Percentiles rank a stretch among this genome's conserved stretches.
These are phyloP conservation scores for Denticeps clupeoides DNA, from an alignment of 2,797 vertebrate genomes.

Conservation along the genomic window DNA sequence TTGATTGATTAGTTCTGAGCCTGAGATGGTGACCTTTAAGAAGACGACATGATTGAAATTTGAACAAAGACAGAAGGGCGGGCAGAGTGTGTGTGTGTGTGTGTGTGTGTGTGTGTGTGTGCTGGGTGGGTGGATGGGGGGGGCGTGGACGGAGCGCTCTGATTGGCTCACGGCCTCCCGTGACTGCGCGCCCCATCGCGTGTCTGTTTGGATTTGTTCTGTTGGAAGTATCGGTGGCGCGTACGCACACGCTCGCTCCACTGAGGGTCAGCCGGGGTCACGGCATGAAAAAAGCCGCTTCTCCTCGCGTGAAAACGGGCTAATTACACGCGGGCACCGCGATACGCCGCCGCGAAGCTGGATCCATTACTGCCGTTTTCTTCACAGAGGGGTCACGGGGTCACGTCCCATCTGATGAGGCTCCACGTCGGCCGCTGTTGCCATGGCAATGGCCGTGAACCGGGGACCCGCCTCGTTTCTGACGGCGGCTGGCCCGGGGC, in stretches of 20 bases:
- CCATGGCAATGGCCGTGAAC: slow-evolving; percentile 42
- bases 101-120: background rate
- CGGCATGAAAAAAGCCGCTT: too few relatives aligned
- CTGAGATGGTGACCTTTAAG: too few relatives aligned
- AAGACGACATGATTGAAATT: background rate
- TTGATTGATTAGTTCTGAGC: background rate
- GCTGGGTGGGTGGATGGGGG: too few relatives aligned
- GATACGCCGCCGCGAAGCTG: background rate
- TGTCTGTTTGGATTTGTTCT: slow-evolving; percentile 21
- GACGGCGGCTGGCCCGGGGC: slow-evolving; percentile 17
- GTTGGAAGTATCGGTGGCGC: slow-evolving; percentile 23
- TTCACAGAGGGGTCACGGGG: slow-evolving; percentile 44
- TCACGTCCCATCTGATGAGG: slow-evolving; percentile 41
- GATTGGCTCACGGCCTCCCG: slow-evolving; percentile 13
- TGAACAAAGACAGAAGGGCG: too few relatives aligned
- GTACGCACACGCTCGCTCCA: background rate
- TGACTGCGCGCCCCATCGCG: background rate
- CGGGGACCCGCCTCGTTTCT: slow-evolving; percentile 13
- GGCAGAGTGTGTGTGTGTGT: too few relatives aligned
- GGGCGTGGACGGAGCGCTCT: background rate
- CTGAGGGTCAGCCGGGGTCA: background rate
- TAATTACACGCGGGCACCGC: slow-evolving; percentile 8
- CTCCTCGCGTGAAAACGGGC: slow-evolving; percentile 13
- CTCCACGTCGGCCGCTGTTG: slow-evolving; percentile 50
- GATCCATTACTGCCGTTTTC: slow-evolving; percentile 34